Percentiles rank a stretch among this genome's conserved stretches.
Conservation (phyloP, 2,888 invertebrate species). For the Lasioglossum pauxillum region DNA sequence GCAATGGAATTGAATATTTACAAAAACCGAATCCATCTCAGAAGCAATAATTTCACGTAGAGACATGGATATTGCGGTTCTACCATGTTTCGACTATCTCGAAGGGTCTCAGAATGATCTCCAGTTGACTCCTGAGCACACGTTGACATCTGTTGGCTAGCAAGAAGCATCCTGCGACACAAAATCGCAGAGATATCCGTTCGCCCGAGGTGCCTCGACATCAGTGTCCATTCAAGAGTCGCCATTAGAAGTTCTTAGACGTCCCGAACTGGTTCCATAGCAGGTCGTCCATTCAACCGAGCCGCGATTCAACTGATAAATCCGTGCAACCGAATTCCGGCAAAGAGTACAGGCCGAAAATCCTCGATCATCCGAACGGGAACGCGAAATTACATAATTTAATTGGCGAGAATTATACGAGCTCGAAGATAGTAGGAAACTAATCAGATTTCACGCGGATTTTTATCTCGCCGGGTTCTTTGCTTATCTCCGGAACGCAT, state of each 20-base stretch:
- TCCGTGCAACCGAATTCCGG: background rate
- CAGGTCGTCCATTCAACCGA: background rate
- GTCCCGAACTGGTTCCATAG: background rate
- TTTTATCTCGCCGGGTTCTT: background rate
- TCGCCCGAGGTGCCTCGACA: background rate
- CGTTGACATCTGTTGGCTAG: background rate
- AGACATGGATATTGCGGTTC: background rate
- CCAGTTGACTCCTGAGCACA: background rate
- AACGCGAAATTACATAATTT: background rate
- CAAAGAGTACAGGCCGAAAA: background rate
- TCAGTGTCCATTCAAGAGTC: slow-evolving; percentile 5
- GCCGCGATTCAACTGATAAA: background rate
- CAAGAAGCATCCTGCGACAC: background rate
- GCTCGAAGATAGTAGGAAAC: background rate
- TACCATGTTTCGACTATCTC: background rate
- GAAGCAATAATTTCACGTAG: background rate
- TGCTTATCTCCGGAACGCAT: background rate
- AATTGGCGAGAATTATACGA: background rate
- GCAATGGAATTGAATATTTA: background rate
- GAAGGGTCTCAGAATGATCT: background rate
- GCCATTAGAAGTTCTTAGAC: background rate
- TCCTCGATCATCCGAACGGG: background rate
- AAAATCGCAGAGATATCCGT: background rate
- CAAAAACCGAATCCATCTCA: background rate
- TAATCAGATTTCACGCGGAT: background rate